Base-by-base conservation (phyloP, 2,888 invertebrate species). In the Tiliacea citrago region DNA sequence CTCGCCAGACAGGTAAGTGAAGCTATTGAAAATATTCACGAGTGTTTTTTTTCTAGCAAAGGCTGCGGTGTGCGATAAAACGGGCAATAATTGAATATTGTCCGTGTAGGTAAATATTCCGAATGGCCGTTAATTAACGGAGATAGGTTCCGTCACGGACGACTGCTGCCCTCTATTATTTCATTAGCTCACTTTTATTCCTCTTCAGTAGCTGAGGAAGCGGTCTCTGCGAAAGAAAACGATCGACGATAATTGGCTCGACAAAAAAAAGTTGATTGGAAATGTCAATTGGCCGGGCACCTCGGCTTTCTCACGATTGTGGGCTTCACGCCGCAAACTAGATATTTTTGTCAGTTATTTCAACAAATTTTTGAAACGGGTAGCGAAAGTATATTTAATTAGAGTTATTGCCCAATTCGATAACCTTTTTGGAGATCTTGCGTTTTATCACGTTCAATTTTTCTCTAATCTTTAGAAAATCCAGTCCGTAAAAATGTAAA, bases 131-230 rank as follows among this genome's bases (percentile, higher is more conserved):
- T 89, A 90, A 91, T 90, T 91, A 91, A 90, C 86, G 81, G 74
- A 78, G 86, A 84, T 74, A 82, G 80, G 62, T 84, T 75, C 77
- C 85, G 88, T 84, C 86, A 86, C 84, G 72, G 84, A 72, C 81
- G 85, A 76, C 88, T 89, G 90, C 85, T 86, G 88, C 83, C 88
- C 85, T 87, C 89, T 89, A 91, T 94, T 93, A 94, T 93, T 93
- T 92, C 88, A 94, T 93, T 93, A 92, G 86, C 88, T 90, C 86
- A 86, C 88, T 92, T 93, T 92, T 92, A 92, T 93, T 91, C 89
- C 88, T 89, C 86, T 86, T 87, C 83, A 88, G 81, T 83, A 84
- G 86, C 82, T 81, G 85, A 88, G 87, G 85, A 87, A 84, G 66
- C 80, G 80, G 70, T 72, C 77, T 78, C 81, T 78, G 82, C 76